These are phyloP conservation scores for Cardinalis cardinalis DNA, from an alignment of 2,113 vertebrate genomes.

Conservation along the genomic window DNA sequence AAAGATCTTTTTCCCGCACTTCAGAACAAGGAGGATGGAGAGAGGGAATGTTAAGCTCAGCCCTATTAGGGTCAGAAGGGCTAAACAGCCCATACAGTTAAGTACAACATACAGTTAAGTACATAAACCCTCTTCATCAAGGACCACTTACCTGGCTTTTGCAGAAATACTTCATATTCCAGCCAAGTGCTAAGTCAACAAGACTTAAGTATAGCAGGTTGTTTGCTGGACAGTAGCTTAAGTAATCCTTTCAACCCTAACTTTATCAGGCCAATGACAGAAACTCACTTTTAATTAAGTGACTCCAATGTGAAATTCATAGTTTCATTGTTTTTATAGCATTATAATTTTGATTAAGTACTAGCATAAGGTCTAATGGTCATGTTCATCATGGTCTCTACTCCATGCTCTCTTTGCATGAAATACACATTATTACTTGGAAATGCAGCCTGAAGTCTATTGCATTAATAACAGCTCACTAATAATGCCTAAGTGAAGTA, in stretches of 20 bases:
- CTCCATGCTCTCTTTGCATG: background rate
- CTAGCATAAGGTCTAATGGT: background rate
- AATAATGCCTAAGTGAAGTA: background rate
- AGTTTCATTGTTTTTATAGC: background rate
- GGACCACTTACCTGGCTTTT: background rate
- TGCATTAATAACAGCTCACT: background rate
- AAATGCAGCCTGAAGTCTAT: background rate
- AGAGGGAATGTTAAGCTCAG: accelerated
- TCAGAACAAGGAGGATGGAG: accelerated
- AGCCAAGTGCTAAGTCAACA: background rate
- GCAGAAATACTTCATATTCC: background rate
- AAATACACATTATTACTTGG: background rate
- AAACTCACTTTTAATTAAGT: background rate
- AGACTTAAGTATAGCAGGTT: background rate
- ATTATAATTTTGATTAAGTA: background rate
- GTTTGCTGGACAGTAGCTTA: background rate
- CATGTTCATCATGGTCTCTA: accelerated
- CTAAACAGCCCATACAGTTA: background rate
- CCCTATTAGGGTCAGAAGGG: background rate
- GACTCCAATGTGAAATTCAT: accelerated
- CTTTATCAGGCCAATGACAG: background rate
- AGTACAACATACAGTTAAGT: background rate
- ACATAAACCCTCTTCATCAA: background rate
- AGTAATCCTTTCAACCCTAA: background rate
- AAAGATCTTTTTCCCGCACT: background rate